Evolutionary conservation across 2,888 invertebrate species (phyloP).

Genomic region (Buathra laborator): DNA sequence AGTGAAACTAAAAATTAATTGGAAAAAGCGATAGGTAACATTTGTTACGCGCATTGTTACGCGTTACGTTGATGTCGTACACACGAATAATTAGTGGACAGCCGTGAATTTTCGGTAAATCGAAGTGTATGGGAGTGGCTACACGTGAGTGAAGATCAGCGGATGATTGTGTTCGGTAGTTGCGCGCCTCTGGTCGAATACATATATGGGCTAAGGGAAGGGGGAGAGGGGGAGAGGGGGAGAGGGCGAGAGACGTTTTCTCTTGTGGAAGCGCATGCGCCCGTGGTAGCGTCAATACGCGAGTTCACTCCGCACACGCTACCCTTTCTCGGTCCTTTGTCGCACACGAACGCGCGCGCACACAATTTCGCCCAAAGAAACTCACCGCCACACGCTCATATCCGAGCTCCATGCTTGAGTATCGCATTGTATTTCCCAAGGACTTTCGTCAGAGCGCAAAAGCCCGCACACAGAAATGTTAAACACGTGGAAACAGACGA

Average conservation of each 20-base stretch:
- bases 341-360: conserved; percentile 64
- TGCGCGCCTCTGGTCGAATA: conserved; percentile 60
- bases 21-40: not conserved
- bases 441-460: conserved; percentile 12
- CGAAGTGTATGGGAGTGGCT: conserved; percentile 48
- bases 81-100: conserved; percentile 29
- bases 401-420: not conserved
- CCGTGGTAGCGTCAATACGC: conserved; percentile 82
- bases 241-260: conserved; percentile 66
- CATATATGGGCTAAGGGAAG: conserved; percentile 68
- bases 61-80: conserved; percentile 18
- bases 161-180: conserved; percentile 37
- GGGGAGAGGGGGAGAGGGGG: conserved; percentile 59
- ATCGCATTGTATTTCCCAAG: conserved; percentile 19
- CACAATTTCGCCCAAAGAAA: conserved; percentile 13
- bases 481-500: not conserved
- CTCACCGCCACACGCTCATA: conserved; percentile 6
- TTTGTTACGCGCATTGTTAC: too few relatives aligned
- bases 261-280: conserved; percentile 79
- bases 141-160: conserved; percentile 33
- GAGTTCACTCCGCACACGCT: conserved; percentile 75
- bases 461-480: not conserved
- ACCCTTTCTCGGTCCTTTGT: conserved; percentile 80
- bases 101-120: conserved; percentile 42
- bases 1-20: too few relatives aligned